Evolutionary conservation across 2,113 vertebrate genomes (phyloP).

Genomic region (Sturnira hondurensis): DNA sequence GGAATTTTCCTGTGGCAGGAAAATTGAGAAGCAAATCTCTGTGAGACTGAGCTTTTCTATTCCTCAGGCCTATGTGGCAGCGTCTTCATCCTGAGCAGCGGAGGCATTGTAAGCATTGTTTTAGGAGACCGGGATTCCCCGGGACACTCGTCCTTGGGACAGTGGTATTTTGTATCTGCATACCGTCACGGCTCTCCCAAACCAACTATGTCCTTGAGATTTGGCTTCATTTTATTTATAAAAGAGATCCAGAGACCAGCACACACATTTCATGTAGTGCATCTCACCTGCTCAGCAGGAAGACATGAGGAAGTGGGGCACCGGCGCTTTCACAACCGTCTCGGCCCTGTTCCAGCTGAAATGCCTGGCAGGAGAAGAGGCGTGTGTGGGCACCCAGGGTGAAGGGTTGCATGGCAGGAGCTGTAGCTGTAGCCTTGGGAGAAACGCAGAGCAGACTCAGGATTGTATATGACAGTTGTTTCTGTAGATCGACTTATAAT

Average conservation of each 20-base stretch:
- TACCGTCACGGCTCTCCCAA: neutral
- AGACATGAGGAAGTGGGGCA: slow-evolving; percentile 68
- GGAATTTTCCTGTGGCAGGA: neutral
- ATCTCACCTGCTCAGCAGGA: slow-evolving; percentile 52
- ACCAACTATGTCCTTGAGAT: neutral
- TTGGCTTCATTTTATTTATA: slow-evolving; percentile 24
- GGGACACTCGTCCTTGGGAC: neutral
- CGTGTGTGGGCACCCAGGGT: slow-evolving; percentile 39
- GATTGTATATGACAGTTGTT: neutral
- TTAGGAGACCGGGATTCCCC: neutral
- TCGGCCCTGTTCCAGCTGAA: neutral
- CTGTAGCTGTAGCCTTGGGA: slow-evolving; percentile 57
- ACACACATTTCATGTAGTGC: neutral
- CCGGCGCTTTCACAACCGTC: slow-evolving; percentile 46
- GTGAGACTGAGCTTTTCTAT: neutral
- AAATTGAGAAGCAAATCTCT: neutral
- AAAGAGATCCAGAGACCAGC: neutral
- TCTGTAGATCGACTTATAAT: neutral
- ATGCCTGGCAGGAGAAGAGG: neutral
- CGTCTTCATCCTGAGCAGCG: neutral
- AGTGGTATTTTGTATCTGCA: neutral
- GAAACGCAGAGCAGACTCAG: neutral
- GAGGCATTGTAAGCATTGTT: neutral
- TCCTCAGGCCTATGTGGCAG: neutral
- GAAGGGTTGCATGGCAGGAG: neutral